A percentile compares a stretch with the other conserved stretches of the same genome.
These are phyloP conservation scores for Phyllotreta cruciferae DNA, from an alignment of 2,888 invertebrate species.

Conservation along the genomic window DNA sequence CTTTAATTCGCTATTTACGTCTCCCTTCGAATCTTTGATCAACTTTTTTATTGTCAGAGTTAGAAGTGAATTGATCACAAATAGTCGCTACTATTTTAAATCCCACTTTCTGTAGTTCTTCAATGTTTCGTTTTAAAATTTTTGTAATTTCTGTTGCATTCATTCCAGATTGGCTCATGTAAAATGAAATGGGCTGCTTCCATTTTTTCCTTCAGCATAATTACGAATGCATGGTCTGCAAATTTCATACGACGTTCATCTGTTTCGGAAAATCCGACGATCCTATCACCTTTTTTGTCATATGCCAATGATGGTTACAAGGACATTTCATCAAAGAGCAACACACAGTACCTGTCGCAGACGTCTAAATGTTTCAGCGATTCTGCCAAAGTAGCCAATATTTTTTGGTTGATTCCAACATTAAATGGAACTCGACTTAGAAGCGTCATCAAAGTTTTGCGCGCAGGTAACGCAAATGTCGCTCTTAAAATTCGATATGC, in stretches of 20 bases:
- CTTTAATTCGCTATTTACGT: no score
- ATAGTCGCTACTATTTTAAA: no score
- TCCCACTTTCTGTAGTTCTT: no score
- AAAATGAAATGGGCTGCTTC: conserved; percentile 7
- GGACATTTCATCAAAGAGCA: background rate
- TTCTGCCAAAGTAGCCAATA: background rate
- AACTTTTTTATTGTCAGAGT: no score
- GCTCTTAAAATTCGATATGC: conserved; percentile 5
- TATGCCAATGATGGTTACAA: background rate
- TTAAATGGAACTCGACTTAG: conserved; percentile 18
- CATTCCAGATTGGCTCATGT: background rate
- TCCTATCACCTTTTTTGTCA: background rate
- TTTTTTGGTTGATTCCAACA: conserved; percentile 10
- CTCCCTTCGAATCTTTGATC: no score
- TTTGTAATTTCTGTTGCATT: no score
- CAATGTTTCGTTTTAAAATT: no score
- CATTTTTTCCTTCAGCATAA: background rate
- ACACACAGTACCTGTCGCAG: background rate
- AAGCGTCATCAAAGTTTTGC: conserved; percentile 15
- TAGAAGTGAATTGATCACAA: no score
- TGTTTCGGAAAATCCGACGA: background rate
- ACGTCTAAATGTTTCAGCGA: background rate
- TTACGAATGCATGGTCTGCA: no score
- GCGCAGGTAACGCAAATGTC: conserved; percentile 17
- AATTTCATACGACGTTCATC: no score